Percentiles rank a stretch among this genome's conserved stretches.
Evolutionary conservation across 2,888 invertebrate species (phyloP).

Genomic region (Sinotaia quadrata): DNA sequence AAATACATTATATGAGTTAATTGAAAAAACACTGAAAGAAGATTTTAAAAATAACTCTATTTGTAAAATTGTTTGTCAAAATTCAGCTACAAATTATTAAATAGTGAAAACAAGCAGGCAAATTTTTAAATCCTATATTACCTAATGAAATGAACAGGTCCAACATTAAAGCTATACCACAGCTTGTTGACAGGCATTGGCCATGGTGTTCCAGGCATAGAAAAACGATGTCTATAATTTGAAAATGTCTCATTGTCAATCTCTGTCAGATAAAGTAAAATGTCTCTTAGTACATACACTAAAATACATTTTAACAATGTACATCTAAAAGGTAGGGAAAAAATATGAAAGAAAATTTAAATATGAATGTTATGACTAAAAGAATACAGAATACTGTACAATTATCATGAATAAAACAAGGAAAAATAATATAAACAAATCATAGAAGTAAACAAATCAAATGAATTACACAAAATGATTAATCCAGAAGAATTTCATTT

Average conservation of each 20-base stretch:
- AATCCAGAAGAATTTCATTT: too few species aligned
- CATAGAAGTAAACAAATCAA: too few species aligned
- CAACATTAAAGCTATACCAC: slow-evolving; percentile 68
- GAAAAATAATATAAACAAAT: neutral
- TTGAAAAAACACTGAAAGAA: too few species aligned
- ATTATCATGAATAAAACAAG: neutral
- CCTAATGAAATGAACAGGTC: slow-evolving; percentile 60
- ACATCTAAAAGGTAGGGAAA: neutral
- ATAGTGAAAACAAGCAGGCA: too few species aligned
- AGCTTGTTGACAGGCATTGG: slow-evolving; percentile 60
- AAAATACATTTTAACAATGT: too few species aligned
- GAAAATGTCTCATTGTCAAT: slow-evolving; percentile 34
- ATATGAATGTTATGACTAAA: neutral
- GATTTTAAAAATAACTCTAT: too few species aligned
- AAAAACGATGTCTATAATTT: slow-evolving; percentile 56
- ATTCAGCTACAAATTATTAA: too few species aligned
- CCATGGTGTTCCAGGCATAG: slow-evolving; percentile 60
- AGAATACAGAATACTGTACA: neutral
- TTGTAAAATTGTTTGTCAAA: too few species aligned
- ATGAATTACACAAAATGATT: too few species aligned
- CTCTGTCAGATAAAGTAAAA: slow-evolving; percentile 13
- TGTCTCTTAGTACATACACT: too few species aligned
- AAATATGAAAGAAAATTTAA: slow-evolving; percentile 1
- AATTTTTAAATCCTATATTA: too few species aligned
- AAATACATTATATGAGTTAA: too few species aligned